Percentiles rank a stretch among this genome's conserved stretches.
These are phyloP conservation scores for Heteromurus nitidus DNA, from an alignment of 2,888 invertebrate genomes.

Conservation along the genomic window DNA sequence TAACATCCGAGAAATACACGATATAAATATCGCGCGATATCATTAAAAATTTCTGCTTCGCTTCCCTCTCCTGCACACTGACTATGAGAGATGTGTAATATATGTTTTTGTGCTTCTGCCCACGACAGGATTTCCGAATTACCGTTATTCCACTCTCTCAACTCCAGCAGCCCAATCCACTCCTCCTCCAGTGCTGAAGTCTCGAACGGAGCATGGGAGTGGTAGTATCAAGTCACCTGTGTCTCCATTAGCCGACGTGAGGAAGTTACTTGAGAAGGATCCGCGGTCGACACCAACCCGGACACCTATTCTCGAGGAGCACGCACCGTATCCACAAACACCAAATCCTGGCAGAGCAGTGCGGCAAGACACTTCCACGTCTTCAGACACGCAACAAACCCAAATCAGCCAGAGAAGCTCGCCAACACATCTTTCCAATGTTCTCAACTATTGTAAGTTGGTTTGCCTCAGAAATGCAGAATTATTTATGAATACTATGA, in stretches of 20 bases:
- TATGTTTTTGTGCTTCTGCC: too few species aligned
- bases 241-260: conserved; percentile 40
- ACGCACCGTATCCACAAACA: conserved; percentile 30
- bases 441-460: conserved; percentile 56
- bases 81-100: too few species aligned
- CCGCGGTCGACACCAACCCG: conserved; percentile 43
- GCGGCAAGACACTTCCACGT: conserved; percentile 49
- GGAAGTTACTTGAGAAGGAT: conserved; percentile 49
- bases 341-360: conserved; percentile 54
- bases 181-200: conserved; percentile 46
- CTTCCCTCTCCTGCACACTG: background rate
- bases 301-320: conserved; percentile 28
- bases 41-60: background rate
- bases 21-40: too few species aligned
- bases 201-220: conserved; percentile 45
- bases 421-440: conserved; percentile 54
- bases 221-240: conserved; percentile 51
- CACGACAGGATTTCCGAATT: conserved; percentile 56
- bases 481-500: too few species aligned
- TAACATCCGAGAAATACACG: background rate
- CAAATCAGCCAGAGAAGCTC: conserved; percentile 53
- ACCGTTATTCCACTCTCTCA: conserved; percentile 49
- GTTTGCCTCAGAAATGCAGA: too few species aligned
- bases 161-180: conserved; percentile 30
- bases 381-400: conserved; percentile 46